Percentiles rank a stretch among this genome's conserved stretches.
These are phyloP conservation scores for Bradypodion ventrale DNA, from an alignment of 2,797 vertebrate species.

Conservation along the genomic window DNA sequence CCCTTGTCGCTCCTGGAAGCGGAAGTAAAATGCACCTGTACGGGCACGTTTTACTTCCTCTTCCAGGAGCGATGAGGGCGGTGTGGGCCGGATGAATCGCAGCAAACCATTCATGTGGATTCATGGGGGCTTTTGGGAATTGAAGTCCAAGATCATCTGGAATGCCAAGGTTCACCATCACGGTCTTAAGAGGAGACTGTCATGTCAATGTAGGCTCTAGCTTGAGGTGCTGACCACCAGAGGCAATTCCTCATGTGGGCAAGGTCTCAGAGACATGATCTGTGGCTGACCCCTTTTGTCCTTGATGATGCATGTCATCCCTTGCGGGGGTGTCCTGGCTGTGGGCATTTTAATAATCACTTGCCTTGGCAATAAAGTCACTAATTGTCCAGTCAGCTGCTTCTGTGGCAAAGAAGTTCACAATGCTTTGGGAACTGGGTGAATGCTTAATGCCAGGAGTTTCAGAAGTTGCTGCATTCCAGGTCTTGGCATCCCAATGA, in stretches of 20 bases:
- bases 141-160: no score
- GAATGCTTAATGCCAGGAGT: not conserved
- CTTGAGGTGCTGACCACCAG: not conserved
- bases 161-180: no score
- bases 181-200: not conserved
- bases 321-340: not conserved
- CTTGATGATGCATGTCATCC: constrained; percentile 20
- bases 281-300: not conserved
- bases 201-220: not conserved
- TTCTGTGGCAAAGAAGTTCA: constrained; percentile 6
- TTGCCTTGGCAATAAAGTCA: constrained; percentile 18
- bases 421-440: not conserved
- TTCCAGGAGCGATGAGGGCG: no score
- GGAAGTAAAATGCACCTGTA: no score
- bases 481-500: not conserved
- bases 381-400: not conserved
- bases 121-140: no score
- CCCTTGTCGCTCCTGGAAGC: no score
- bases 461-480: not conserved
- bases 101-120: no score
- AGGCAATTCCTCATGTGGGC: not conserved
- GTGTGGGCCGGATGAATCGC: no score
- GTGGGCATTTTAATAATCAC: constrained; percentile 16
- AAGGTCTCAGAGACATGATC: not conserved
- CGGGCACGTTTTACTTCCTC: no score